Percentiles rank a stretch among this genome's conserved stretches.
phyloP scores from a whole-genome alignment of 2,888 invertebrate genomes.

The Nomada ferruginata region DNA sequence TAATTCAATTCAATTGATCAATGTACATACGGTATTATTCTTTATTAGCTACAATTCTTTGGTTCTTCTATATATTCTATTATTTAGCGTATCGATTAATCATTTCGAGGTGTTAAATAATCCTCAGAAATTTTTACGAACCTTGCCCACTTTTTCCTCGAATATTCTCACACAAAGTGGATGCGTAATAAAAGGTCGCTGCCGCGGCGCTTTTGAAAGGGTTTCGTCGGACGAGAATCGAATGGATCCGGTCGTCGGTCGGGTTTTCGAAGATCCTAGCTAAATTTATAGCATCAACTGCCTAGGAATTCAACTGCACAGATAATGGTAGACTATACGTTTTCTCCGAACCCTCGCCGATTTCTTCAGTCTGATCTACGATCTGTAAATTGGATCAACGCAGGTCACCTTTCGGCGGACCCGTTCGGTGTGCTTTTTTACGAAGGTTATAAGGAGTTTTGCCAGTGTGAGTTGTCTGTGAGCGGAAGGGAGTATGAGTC shows the following conservation, averaged over 20 bases:
- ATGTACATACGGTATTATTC: too few species aligned
- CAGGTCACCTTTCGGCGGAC: conserved; percentile 5
- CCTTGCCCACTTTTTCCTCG: neutral
- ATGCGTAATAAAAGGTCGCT: too few species aligned
- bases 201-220: too few species aligned
- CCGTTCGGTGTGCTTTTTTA: conserved; percentile 18
- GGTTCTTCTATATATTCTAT: too few species aligned
- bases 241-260: conserved; percentile 12
- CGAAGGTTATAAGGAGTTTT: neutral
- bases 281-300: conserved; percentile 61
- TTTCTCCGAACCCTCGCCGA: neutral
- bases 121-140: too few species aligned
- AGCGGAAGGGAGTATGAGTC: conserved; percentile 16
- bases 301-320: conserved; percentile 43
- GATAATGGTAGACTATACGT: conserved; percentile 44
- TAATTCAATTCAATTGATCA: too few species aligned
- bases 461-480: neutral
- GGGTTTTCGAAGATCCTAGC: conserved; percentile 35
- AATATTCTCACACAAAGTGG: neutral
- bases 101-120: too few species aligned
- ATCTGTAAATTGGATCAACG: conserved; percentile 48
- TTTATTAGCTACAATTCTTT: too few species aligned
- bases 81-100: too few species aligned
- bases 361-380: conserved; percentile 20
- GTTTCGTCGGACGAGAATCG: neutral